Base-by-base conservation (phyloP, 2,797 vertebrate genomes). In the Leptatherina wallacei region DNA sequence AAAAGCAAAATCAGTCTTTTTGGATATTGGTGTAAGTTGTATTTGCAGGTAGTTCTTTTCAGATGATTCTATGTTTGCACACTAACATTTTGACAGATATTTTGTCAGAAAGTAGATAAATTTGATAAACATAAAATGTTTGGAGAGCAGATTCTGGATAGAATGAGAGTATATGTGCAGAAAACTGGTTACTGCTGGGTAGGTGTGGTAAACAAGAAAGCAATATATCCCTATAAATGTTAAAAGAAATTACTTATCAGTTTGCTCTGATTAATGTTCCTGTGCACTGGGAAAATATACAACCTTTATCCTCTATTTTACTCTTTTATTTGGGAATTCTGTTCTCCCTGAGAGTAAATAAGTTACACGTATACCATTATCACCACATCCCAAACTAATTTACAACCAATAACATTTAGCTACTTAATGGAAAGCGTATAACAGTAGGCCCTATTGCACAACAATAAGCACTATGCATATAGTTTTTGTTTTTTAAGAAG, bases 121-220 rank as follows among this genome's bases (percentile, higher is more conserved):
- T 80, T 71, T 29, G 30, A 32, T 32, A 4, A 75, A 64, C 42
- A 58, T 36, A 70, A 71, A 66, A 84, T 76, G 76, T 82, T 83
- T 84, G 75, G 42, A 54, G 52, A 81, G 66, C 27, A 63, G 71
- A 78, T 69, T 80, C 71, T 75, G 77, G 81, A 70, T 61, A 61
- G 42, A 59, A 77, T 1, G 8, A 68, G 36, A 70, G 64, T 64
- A 61, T 75, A 36, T 67, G 58, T 51, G 60, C 40, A 20, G 51
- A 80, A 71, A 70, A 80, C n/a, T 8, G 8, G 66, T 71, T 78
- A 71, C 84, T 67, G 36, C 54, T 71, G 24, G 0, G 20, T 58
- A 73, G 79, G 61, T 18, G 1, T n/a, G 33, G 35, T 73, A 42
- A 78, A 80, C 51, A 71, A 49, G 14, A 71, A 29, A 42, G 55